Conservation (phyloP, 2,113 vertebrate species). For the Coptodon rendalli region DNA sequence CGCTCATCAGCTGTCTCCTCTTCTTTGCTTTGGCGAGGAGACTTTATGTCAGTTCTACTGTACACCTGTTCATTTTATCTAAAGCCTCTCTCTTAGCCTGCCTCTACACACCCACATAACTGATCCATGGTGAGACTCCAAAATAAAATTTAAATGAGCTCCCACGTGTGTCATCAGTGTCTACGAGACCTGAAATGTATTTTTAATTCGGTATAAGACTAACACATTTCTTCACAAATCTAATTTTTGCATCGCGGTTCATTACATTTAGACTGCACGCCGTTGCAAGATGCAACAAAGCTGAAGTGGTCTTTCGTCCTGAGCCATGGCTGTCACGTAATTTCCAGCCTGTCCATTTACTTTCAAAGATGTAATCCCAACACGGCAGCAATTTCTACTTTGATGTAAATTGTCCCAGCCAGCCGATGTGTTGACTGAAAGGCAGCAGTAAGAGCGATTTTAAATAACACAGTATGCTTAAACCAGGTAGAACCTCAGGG, state of each 20-base stretch:
- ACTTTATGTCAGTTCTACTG: background rate
- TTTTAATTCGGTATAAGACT: background rate
- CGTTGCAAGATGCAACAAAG: background rate
- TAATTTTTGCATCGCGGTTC: background rate
- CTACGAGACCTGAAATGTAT: background rate
- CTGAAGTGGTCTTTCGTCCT: background rate
- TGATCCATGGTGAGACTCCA: background rate
- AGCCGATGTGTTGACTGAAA: background rate
- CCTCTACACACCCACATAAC: background rate
- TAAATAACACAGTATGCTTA: background rate
- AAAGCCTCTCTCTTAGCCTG: background rate
- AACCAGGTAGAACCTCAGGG: background rate
- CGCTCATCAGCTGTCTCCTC: background rate
- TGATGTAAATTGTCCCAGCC: background rate
- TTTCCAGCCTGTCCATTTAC: background rate
- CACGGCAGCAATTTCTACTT: background rate
- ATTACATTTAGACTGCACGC: background rate
- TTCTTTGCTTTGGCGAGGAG: background rate
- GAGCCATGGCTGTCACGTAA: background rate
- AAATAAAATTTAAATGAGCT: background rate
- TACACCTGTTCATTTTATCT: background rate
- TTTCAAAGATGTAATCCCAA: background rate
- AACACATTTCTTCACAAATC: background rate
- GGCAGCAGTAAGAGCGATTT: background rate
- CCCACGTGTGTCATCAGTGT: background rate